Evolutionary conservation across 2,797 vertebrate genomes (phyloP), one percentile per base, ranked within the genome.

Genomic region (Bucorvus abyssinicus): DNA sequence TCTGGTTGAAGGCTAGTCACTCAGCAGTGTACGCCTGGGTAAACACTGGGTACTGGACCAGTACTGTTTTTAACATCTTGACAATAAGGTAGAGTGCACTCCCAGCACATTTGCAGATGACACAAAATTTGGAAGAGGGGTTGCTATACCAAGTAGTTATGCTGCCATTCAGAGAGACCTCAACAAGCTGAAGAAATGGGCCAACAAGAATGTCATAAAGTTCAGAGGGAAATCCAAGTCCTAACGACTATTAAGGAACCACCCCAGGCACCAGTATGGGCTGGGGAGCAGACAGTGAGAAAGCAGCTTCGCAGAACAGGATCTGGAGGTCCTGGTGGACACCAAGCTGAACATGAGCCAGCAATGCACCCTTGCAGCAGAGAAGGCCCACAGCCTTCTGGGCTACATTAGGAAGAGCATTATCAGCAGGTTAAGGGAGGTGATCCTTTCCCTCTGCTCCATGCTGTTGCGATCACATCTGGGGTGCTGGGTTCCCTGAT

Each of bases 11-110:
- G 32, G 55, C 5, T 4, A 34, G 18, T 32, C 57, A 71, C 7
- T 59, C 38, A 67, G 9, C 7, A 10, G 24, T 7, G 6, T 9
- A 50, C 1, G 2, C 29, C 21, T 0, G 0, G 6, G 19, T 14
- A 50, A 77, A 74, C 19, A 69, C 10, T 14, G 17, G 44, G 5
- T 55, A 45, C 61, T 47, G 36, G 26, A 59, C 50, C 57, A 65
- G 38, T 45, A 53, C 40, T 34, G 29, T 53, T 49, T 49, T 73
- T 42, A 90, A 47, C 23, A 36, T 50, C 34, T 73, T 38, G 23
- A 78, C 50, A 78, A 6, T 24, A 60, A 68, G 24, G 13, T 19
- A 84, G 40, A 60, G 14, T 14, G 4, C 14, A 67, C 13, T 13
- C 36, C 27, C 64, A 70, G 10, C 12, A 50, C 0, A 0, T 80